phyloP scores from a whole-genome alignment of 2,888 invertebrate genomes.

The Calameuta idolon region DNA sequence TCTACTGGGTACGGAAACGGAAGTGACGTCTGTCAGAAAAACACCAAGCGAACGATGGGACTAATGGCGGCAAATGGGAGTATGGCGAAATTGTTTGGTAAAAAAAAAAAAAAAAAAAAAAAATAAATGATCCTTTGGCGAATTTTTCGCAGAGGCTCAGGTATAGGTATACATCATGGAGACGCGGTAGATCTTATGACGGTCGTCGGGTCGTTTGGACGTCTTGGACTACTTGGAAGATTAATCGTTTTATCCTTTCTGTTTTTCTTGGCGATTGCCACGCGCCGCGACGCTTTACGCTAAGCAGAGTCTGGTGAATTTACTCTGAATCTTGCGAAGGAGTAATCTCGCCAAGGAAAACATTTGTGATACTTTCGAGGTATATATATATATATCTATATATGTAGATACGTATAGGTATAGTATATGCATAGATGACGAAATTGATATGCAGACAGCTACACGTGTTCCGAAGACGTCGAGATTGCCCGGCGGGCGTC shows the following conservation, averaged over 20 bases:
- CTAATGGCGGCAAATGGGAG: not conserved
- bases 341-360: not conserved
- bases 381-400: not conserved
- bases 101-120: not conserved
- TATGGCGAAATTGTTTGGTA: not conserved
- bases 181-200: not conserved
- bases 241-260: not conserved
- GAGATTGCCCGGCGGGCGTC: not conserved
- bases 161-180: not conserved
- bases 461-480: not conserved
- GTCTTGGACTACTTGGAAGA: not conserved
- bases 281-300: not conserved
- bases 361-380: not conserved
- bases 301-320: not conserved
- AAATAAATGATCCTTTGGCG: not conserved
- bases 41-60: not conserved
- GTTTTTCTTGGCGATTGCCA: not conserved
- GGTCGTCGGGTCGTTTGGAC: not conserved
- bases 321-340: not conserved
- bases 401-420: not conserved
- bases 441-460: not conserved
- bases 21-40: not conserved
- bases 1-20: not conserved
- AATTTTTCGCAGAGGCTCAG: not conserved
- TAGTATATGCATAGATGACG: not conserved